Evolutionary conservation across 2,797 vertebrate species (phyloP).

Genomic region (Knipowitschia caucasica): DNA sequence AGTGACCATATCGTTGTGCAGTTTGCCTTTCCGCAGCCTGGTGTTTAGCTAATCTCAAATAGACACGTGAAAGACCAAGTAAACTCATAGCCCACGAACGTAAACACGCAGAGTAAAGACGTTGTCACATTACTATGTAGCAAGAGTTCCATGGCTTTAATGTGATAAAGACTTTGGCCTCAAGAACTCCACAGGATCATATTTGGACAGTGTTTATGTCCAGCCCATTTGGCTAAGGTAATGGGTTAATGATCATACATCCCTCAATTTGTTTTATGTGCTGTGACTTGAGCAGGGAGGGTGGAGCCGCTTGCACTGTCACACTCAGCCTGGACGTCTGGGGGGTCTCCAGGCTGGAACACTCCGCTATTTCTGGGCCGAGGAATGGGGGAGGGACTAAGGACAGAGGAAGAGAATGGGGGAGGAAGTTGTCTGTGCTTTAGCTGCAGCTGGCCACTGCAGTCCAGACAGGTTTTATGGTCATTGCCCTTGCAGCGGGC

Average conservation of each 20-base stretch:
- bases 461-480: constrained; percentile 79
- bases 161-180: constrained; percentile 9
- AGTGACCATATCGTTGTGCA: constrained; percentile 57
- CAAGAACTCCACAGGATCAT: constrained; percentile 9
- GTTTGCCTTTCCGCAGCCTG: constrained; percentile 8
- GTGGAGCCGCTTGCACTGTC: constrained; percentile 15
- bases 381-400: constrained; percentile 60
- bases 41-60: constrained; percentile 1
- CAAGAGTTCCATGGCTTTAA: constrained; percentile 12
- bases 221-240: constrained; percentile 27
- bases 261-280: constrained; percentile 52
- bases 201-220: constrained; percentile 29
- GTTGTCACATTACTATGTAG: constrained; percentile 1
- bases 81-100: constrained; percentile 37
- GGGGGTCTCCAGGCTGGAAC: constrained; percentile 67
- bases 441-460: constrained; percentile 68
- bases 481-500: constrained; percentile 69
- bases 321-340: constrained; percentile 52
- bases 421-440: constrained; percentile 46
- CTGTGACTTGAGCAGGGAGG: constrained; percentile 28
- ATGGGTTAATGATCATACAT: constrained; percentile 37
- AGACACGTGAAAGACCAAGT: constrained; percentile 42
- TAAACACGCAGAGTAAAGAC: constrained; percentile 7
- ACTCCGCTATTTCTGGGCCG: constrained; percentile 62
- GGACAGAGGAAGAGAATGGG: constrained; percentile 31